Conservation (phyloP, 2,888 invertebrate genomes). For the Apotomis capreana region DNA sequence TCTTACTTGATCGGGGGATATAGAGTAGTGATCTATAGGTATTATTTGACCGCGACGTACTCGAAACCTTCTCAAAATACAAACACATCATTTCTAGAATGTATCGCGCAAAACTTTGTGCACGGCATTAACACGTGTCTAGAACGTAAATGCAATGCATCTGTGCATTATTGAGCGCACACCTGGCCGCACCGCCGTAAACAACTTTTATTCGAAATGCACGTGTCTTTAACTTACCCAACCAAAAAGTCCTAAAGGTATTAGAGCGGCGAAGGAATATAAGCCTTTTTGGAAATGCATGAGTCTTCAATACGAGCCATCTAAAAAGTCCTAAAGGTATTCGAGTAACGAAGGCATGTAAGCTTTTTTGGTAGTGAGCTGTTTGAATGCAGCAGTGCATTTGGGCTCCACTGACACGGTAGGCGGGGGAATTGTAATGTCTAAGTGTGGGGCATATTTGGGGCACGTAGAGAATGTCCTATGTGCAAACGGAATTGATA, state of each 20-base stretch:
- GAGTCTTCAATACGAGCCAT: not conserved
- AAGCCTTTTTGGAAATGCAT: slow-evolving; percentile 31
- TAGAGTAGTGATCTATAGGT: too few species aligned
- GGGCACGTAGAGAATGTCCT: slow-evolving; percentile 19
- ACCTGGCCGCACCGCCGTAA: slow-evolving; percentile 39
- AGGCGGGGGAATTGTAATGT: slow-evolving; percentile 9
- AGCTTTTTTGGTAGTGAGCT: not conserved
- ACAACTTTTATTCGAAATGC: slow-evolving; percentile 40
- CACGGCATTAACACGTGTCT: slow-evolving; percentile 38
- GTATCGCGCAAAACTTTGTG: slow-evolving; percentile 14
- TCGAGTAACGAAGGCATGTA: not conserved
- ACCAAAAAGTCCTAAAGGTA: not conserved
- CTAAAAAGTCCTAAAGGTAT: not conserved
- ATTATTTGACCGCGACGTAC: too few species aligned
- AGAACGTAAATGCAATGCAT: slow-evolving; percentile 38
- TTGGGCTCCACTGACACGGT: slow-evolving; percentile 32
- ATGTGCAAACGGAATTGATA: slow-evolving; percentile 27
- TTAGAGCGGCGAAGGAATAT: too few species aligned
- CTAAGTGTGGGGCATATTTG: slow-evolving; percentile 13
- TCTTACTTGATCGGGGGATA: too few species aligned
- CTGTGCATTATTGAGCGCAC: slow-evolving; percentile 36
- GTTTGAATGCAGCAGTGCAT: slow-evolving; percentile 19
- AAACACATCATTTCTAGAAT: not conserved
- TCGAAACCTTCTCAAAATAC: not conserved
- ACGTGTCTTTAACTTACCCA: slow-evolving; percentile 11